Conservation (phyloP, 2,888 invertebrate genomes). For the Agelastica alni region DNA sequence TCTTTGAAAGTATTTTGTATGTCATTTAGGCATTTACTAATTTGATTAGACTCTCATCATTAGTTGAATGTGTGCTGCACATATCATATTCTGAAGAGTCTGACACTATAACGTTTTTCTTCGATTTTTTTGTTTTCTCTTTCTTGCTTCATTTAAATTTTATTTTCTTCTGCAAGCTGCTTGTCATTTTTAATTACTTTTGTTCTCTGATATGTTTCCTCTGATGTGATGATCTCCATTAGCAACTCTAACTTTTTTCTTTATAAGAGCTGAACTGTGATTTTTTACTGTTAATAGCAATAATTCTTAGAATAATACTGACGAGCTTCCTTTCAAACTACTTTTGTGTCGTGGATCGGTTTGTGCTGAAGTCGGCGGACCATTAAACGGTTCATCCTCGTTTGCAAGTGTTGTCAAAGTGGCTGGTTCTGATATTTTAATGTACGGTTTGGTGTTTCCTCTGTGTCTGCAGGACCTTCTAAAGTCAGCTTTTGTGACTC, state of each 20-base stretch:
- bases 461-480: conserved; percentile 8
- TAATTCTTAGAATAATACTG: neutral
- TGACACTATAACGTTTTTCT: neutral
- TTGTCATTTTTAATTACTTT: conserved; percentile 1
- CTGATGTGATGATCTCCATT: neutral
- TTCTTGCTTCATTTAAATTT: conserved; percentile 6
- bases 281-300: neutral
- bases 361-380: conserved; percentile 1
- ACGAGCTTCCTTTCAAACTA: conserved; percentile 3
- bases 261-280: conserved; percentile 4
- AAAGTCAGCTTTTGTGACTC: conserved; percentile 11
- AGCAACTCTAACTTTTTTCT: neutral
- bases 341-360: neutral
- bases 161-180: conserved; percentile 4
- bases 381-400: conserved; percentile 4
- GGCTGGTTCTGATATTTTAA: conserved; percentile 10
- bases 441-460: neutral
- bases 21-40: conserved; percentile 6
- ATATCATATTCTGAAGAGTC: conserved; percentile 4
- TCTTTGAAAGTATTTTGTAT: conserved; percentile 11
- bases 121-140: neutral
- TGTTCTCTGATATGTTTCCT: conserved; percentile 1
- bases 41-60: neutral
- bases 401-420: conserved; percentile 6
- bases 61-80: neutral